Base-by-base conservation (phyloP, 2,797 vertebrate species). In the Gymnothorax javanicus region DNA sequence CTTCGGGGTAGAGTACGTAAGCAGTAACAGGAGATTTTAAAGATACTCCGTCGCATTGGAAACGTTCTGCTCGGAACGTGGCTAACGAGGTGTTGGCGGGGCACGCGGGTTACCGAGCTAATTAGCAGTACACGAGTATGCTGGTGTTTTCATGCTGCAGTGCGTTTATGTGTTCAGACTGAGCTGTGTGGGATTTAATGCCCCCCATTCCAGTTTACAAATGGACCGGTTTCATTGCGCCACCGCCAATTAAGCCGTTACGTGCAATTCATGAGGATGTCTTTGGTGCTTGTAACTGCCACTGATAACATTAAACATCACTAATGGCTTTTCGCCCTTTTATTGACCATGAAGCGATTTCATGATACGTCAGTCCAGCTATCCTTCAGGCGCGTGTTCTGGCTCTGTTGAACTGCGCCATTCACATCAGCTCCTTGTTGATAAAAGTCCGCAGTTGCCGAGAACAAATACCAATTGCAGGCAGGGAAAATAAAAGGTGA, bases 171-270 rank as follows among this genome's bases (percentile, higher is more conserved):
- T 56, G n/a, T 6, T 33, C 62, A 60, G 13, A 54, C 59, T 84
- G 82, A 59, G 64, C 82, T 59, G 56, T 23, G 67, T 62, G 69
- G 67, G 25, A 83, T 52, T 69, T 84, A 83, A 83, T 54, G 64
- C 27, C 20, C 33, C 23, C 33, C 67, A 59, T 83, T 86, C 23
- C 81, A 43, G 64, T 20, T 23, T 52, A 43, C 54, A 73, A 83
- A 83, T 17, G 67, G 81, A 11, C 86, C 43, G 15, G 0, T 69
- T 71, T 71, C 64, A 71, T 58, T 23, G 54, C 77, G 25, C 43
- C 6, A n/a, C 6, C 12, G 85, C 23, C 64, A 73, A 59, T 86
- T 83, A 77, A n/a, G 17, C 62, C 75, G 60, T 71, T 86, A 83
- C 50, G 64, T 86, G 86, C 64, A 50, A 83, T 86, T 79, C 75